A percentile compares a stretch with the other conserved stretches of the same genome.
phyloP scores from a whole-genome alignment of 2,113 vertebrate species.

The Strix aluco region DNA sequence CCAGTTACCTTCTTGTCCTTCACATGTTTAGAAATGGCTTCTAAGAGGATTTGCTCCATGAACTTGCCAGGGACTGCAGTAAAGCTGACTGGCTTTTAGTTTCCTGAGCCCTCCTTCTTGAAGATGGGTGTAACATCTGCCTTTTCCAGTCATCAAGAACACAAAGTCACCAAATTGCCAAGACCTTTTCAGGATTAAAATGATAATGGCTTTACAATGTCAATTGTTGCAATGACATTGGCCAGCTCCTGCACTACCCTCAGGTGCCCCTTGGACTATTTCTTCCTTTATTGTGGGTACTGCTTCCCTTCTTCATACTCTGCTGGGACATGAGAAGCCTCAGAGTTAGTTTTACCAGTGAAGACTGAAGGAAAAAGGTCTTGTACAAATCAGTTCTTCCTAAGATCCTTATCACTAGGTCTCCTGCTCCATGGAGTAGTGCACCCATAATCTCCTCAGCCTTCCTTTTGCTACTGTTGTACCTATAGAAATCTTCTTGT shows the following conservation, averaged over 20 bases:
- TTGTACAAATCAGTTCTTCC: not conserved
- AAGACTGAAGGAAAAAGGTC: not conserved
- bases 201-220: not conserved
- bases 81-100: not conserved
- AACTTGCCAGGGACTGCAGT: not conserved
- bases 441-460: not conserved
- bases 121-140: not conserved
- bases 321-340: not conserved
- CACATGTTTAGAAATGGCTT: not conserved
- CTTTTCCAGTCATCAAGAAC: not conserved
- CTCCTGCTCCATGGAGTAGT: accelerated
- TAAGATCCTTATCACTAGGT: not conserved
- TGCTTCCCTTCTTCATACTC: not conserved
- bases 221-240: not conserved
- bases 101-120: not conserved
- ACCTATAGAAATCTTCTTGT: not conserved
- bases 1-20: not conserved
- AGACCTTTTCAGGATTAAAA: not conserved
- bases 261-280: not conserved
- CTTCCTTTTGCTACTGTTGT: not conserved
- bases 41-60: not conserved
- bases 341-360: not conserved
- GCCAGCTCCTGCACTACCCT: not conserved
- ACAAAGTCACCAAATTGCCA: not conserved
- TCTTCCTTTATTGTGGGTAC: not conserved